Evolutionary conservation across 2,797 vertebrate species (phyloP).

Genomic region (Microctenopoma lineatum): DNA sequence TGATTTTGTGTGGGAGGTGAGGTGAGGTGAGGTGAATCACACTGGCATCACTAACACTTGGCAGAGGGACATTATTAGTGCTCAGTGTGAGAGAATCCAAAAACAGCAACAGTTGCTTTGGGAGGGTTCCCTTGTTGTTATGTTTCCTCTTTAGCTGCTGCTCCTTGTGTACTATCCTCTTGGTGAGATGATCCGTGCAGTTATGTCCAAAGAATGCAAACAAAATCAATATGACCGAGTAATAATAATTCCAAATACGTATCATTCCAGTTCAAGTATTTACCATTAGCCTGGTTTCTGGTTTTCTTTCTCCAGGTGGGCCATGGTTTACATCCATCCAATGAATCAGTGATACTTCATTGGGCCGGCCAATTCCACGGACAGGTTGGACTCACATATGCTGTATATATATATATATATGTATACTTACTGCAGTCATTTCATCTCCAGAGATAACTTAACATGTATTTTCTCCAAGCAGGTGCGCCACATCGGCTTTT

Average conservation of each 20-base stretch:
- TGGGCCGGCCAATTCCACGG: conserved; percentile 84
- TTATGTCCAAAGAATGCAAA: conserved; percentile 2
- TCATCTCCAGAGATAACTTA: neutral
- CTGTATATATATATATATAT: neutral
- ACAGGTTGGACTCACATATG: conserved; percentile 74
- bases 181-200: conserved; percentile 14
- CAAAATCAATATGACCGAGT: neutral
- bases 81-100: conserved; percentile 47
- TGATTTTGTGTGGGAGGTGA: conserved; percentile 51
- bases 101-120: conserved; percentile 53
- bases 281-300: neutral
- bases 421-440: neutral
- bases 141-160: conserved; percentile 14
- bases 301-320: conserved; percentile 85
- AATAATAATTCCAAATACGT: conserved; percentile 3
- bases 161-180: conserved; percentile 2
- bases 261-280: neutral
- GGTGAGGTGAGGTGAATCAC: conserved; percentile 8
- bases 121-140: conserved; percentile 44
- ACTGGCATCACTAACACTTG: conserved; percentile 55
- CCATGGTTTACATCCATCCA: conserved; percentile 87
- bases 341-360: conserved; percentile 88
- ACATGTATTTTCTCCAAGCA: conserved; percentile 29
- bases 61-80: conserved; percentile 50
- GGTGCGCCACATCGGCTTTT: conserved; percentile 93